Percentiles rank a stretch among this genome's conserved stretches.
Conservation (phyloP, 2,888 invertebrate genomes). For the Cybosia mesomella region DNA sequence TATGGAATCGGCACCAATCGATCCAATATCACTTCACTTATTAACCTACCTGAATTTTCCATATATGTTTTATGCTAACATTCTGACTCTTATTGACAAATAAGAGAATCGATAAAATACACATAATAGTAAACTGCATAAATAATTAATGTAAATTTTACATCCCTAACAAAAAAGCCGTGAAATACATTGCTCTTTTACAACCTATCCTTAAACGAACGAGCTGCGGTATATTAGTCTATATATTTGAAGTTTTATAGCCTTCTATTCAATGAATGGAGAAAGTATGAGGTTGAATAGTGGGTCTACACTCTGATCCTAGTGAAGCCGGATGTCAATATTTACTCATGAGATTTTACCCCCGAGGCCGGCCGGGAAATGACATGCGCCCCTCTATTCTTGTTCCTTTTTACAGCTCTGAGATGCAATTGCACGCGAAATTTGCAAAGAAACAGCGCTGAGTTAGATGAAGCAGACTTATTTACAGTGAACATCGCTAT, state of each 20-base stretch:
- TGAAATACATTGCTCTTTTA: background rate
- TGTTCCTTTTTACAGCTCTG: slow-evolving; percentile 58
- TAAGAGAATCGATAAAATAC: background rate
- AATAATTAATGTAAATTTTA: slow-evolving; percentile 1
- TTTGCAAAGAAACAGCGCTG: slow-evolving; percentile 58
- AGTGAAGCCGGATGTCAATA: slow-evolving; percentile 76
- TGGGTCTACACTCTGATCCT: slow-evolving; percentile 58
- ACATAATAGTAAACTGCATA: background rate
- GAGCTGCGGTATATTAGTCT: background rate
- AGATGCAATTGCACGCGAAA: slow-evolving; percentile 70
- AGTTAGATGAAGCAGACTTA: slow-evolving; percentile 39
- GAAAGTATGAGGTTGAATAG: slow-evolving; percentile 48
- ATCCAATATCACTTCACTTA: background rate
- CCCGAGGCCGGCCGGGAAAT: slow-evolving; percentile 71
- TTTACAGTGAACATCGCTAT: slow-evolving; percentile 27
- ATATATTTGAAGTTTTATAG: slow-evolving; percentile 26
- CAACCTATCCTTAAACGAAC: slow-evolving; percentile 5
- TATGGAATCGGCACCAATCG: background rate
- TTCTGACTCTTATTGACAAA: background rate
- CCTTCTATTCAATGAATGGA: slow-evolving; percentile 31
- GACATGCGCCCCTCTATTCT: slow-evolving; percentile 72
- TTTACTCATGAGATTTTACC: slow-evolving; percentile 76
- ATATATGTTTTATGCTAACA: background rate
- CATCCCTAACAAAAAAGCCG: slow-evolving; percentile 1
- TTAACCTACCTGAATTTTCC: background rate